Evolutionary conservation across 2,888 invertebrate genomes (phyloP), one percentile per base, ranked within the genome.

Genomic region (Tenthredo amoena): DNA sequence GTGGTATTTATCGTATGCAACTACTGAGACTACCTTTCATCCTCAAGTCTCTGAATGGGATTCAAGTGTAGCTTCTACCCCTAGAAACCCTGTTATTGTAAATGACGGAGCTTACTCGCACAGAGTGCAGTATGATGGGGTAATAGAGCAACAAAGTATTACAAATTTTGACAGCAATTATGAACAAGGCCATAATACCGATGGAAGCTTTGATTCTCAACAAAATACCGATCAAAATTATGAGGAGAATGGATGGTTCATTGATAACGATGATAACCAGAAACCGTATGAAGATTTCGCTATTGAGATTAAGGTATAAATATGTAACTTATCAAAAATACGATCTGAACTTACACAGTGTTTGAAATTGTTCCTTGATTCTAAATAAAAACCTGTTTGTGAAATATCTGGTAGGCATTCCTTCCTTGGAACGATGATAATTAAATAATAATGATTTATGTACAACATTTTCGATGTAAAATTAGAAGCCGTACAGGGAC

Each of bases 1-100:
- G 10, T 89, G 90, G 90, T 88, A 89, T 74, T 85, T 85, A 12
- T 31, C 77, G 26, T 86, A 55, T 31, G 87, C 87, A 40, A 86
- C 87, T 34, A 77, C 84, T 6, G 40, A 74, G 6, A 86, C 88
- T 18, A 7, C 71, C 26, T 18, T 68, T 18, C 7, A 68, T 68
- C 18, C 79, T 26, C 83, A 83, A 68, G 15, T 31, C 18, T 4
- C 68, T 10, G 68, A 34, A 65, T 43, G 68, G 68, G 71, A 31
- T 68, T 21, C 26, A 34, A 68, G 31, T 26, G 10, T 34, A 50
- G 71, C 26, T 18, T 47, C 47, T 31, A 31, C 62, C 34, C 83
- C n/a, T 37, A 26, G 68, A 31, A 71, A 65, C 15, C 83, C 83
- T 18, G 68, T 83, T 34, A 37, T 83, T 50, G 47, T 83, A n/a